These are phyloP conservation scores for Eulemur coronatus DNA, from an alignment of 2,797 vertebrate genomes.

Conservation along the genomic window DNA sequence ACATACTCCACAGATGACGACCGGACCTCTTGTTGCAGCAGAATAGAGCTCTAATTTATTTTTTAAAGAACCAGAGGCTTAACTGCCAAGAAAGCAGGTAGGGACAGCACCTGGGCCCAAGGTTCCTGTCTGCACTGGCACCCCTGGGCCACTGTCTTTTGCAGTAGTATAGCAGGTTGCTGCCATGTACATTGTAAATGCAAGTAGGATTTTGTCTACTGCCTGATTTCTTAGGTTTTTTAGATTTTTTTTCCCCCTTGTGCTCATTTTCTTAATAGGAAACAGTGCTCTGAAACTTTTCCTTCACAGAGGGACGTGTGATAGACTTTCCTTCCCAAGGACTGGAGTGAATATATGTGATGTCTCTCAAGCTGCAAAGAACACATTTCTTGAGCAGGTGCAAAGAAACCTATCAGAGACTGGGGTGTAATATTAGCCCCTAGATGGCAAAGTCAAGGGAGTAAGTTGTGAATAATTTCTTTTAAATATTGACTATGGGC, in stretches of 20 bases:
- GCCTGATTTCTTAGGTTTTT: not conserved
- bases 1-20: no score
- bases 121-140: not conserved
- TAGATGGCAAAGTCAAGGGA: not conserved
- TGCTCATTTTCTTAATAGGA: not conserved
- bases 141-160: not conserved
- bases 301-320: not conserved
- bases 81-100: not conserved
- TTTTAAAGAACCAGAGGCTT: not conserved
- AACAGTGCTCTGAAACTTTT: not conserved
- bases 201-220: not conserved
- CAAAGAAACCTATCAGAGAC: not conserved
- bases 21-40: no score
- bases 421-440: not conserved
- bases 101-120: not conserved
- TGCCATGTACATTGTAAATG: not conserved
- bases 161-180: not conserved
- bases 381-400: not conserved
- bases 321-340: not conserved
- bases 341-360: not conserved
- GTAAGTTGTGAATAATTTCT: not conserved
- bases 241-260: no score
- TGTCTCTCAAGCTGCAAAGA: not conserved
- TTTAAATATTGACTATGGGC: not conserved
- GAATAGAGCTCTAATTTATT: not conserved